Evolutionary conservation across 2,797 vertebrate species (phyloP).

Genomic region (Sebastes dallii): DNA sequence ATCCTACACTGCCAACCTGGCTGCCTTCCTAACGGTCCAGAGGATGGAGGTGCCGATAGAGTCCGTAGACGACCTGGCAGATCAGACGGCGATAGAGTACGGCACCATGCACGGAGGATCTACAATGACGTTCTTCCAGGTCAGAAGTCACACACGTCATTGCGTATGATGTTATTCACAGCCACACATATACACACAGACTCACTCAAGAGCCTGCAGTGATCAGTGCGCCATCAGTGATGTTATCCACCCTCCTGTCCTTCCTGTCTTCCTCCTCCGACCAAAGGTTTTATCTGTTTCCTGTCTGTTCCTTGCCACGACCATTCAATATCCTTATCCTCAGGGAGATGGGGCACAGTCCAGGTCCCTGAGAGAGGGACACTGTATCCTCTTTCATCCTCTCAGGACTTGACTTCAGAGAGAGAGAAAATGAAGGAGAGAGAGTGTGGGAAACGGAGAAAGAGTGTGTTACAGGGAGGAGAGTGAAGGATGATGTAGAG

Average conservation of each 20-base stretch:
- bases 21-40: constrained; percentile 97
- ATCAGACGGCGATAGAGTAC: constrained; percentile 97
- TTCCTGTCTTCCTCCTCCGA: constrained; percentile 42
- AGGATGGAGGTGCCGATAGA: constrained; percentile 99
- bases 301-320: constrained; percentile 49
- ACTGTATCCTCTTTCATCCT: constrained; percentile 45
- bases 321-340: constrained; percentile 62
- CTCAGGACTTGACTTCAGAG: constrained; percentile 47
- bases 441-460: constrained; percentile 9
- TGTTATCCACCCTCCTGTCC: constrained; percentile 60
- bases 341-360: constrained; percentile 24
- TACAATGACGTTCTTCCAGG: constrained; percentile 99
- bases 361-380: constrained; percentile 16
- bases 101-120: constrained; percentile 98
- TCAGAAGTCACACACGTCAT: constrained; percentile 59
- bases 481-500: constrained; percentile 40
- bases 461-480: constrained; percentile 15
- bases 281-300: constrained; percentile 64
- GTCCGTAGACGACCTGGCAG: constrained; percentile 96
- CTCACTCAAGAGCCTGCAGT: constrained; percentile 10
- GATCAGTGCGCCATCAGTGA: constrained; percentile 52
- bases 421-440: constrained; percentile 16
- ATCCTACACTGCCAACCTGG: constrained; percentile 98
- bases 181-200: not conserved
- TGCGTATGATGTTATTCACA: constrained; percentile 23